Conservation (phyloP, 2,113 vertebrate species). For the Xenopus borealis region DNA sequence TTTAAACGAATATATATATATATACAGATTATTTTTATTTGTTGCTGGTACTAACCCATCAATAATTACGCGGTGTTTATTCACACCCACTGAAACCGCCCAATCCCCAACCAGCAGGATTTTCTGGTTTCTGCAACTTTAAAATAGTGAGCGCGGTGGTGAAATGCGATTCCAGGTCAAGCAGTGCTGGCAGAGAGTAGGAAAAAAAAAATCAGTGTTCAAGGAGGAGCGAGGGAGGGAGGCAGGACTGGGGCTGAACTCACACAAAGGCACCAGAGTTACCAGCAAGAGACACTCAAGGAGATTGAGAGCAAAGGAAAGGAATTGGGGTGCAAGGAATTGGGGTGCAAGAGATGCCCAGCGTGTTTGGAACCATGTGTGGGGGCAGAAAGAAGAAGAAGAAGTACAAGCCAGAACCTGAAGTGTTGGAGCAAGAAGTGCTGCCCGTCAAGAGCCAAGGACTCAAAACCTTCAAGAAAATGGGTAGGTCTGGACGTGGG, state of each 20-base stretch:
- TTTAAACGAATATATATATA: no score
- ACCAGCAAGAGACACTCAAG: neutral
- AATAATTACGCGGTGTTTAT: no score
- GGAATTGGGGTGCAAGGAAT: neutral
- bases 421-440: slow-evolving; percentile 22
- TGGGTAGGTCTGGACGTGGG: slow-evolving; percentile 23
- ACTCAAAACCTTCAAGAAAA: slow-evolving; percentile 26
- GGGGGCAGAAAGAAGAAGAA: slow-evolving; percentile 11
- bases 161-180: slow-evolving; percentile 31
- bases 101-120: neutral
- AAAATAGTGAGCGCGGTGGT: neutral
- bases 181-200: neutral
- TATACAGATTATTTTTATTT: no score
- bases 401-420: slow-evolving; percentile 4
- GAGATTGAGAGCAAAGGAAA: neutral
- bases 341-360: slow-evolving; percentile 10
- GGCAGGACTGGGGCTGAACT: slow-evolving; percentile 18
- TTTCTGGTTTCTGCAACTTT: neutral
- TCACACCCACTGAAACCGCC: neutral
- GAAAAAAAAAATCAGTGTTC: slow-evolving; percentile 28
- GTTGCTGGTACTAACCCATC: no score
- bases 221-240: slow-evolving; percentile 28
- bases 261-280: slow-evolving; percentile 24
- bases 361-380: slow-evolving; percentile 24
- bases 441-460: slow-evolving; percentile 9